Evolutionary conservation across 1,140 invertebrate genomes (phyloP).

Genomic region (Drosophila orena): DNA sequence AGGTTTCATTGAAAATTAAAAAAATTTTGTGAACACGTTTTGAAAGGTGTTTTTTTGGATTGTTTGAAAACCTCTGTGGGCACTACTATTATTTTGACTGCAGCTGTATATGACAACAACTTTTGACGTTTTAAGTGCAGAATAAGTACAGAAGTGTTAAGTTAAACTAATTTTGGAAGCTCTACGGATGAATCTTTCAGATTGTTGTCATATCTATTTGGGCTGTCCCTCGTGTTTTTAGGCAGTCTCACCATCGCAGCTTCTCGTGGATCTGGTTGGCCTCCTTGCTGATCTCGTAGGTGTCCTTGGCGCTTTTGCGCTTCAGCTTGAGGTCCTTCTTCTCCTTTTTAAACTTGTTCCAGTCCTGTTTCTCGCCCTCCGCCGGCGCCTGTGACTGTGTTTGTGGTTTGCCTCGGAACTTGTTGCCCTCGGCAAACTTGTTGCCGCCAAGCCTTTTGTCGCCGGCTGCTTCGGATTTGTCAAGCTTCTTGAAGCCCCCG

Average conservation of each 20-base stretch:
- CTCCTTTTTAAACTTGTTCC: constrained; percentile 90
- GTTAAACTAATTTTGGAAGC: no score
- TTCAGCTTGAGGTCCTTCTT: constrained; percentile 89
- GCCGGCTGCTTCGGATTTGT: neutral
- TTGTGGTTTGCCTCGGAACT: constrained; percentile 28
- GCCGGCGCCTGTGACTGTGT: constrained; percentile 3
- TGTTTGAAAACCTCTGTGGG: no score
- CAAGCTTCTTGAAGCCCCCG: constrained; percentile 5
- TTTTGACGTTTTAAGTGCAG: no score
- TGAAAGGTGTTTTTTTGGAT: no score
- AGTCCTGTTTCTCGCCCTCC: constrained; percentile 87
- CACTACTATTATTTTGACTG: no score
- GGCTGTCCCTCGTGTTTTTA: neutral
- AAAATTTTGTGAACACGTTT: no score
- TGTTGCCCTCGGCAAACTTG: constrained; percentile 19
- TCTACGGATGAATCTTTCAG: no score
- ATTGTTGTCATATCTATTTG: neutral
- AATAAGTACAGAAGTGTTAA: no score
- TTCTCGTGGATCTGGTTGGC: constrained; percentile 93
- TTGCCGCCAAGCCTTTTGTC: constrained; percentile 16
- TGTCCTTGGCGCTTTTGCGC: constrained; percentile 86
- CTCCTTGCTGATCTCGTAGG: constrained; percentile 89
- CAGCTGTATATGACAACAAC: no score
- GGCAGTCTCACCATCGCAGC: constrained; percentile 86
- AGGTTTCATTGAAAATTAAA: no score